Evolutionary conservation across 2,888 invertebrate species (phyloP), one percentile per base, ranked within the genome.

Genomic region (Leptinotarsa rubiginosa): DNA sequence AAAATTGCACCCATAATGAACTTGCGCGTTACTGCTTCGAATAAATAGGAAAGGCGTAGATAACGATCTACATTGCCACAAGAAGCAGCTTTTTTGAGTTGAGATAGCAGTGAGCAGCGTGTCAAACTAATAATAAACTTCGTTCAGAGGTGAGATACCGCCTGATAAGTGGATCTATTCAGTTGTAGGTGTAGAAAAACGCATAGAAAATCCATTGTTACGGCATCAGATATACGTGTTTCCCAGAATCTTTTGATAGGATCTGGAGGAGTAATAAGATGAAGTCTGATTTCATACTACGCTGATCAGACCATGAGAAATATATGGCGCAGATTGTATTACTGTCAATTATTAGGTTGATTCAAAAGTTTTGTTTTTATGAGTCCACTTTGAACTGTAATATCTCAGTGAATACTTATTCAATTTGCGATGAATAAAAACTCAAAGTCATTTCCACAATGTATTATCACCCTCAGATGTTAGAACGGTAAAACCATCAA

Each of bases 11-110:
- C n/a, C 15, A 62, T 62, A 62, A 62, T 62, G 62, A 62, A 25
- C 62, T 41, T 62, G 18, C 62, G 47, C 70, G 70, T 74, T 69
- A 73, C 62, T 54, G 69, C 69, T 50, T 64, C 65, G n/a, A 65
- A 62, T 65, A 62, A 70, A 73, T 70, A 66, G 70, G 66, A 65
- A 65, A 73, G 59, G 66, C 64, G 65, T 50, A 69, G 72, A 75
- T 75, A 73, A 54, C 67, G 56, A 70, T 72, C 65, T 73, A 75
- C 73, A 75, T 73, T 56, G 73, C 64, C 70, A 75, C 73, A 75
- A 75, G 73, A 75, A 75, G 72, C 73, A 73, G 65, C 70, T 73
- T 66, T 69, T 25, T 64, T 69, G 54, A 67, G 59, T 66, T 50
- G 49, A 52, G 65, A 73, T 52, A 69, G 56, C 31, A 69, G 73